phyloP scores from a whole-genome alignment of 2,113 vertebrate species.

The Xiphophorus maculatus region DNA sequence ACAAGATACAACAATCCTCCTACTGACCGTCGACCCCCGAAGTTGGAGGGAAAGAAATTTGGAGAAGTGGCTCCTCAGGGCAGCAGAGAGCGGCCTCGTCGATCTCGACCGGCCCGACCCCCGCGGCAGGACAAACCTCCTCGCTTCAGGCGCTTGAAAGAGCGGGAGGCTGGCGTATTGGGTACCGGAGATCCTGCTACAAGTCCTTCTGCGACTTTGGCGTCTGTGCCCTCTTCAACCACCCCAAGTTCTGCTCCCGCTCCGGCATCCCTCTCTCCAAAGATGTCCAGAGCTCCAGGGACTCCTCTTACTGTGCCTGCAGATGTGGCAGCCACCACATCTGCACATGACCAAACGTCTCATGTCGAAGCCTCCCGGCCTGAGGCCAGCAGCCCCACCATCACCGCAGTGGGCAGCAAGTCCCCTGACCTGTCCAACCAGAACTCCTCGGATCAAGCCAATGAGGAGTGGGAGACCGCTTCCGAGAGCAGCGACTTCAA shows the following conservation, averaged over 20 bases:
- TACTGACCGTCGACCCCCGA: slow-evolving; percentile 84
- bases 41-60: slow-evolving; percentile 87
- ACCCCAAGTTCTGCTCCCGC: slow-evolving; percentile 33
- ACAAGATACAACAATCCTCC: slow-evolving; percentile 69
- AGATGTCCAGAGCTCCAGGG: slow-evolving; percentile 79
- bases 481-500: slow-evolving; percentile 99
- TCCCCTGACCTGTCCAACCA: slow-evolving; percentile 98
- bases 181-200: slow-evolving; percentile 62
- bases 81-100: slow-evolving; percentile 88
- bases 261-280: slow-evolving; percentile 64
- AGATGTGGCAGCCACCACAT: slow-evolving; percentile 45
- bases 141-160: slow-evolving; percentile 92
- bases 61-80: slow-evolving; percentile 86
- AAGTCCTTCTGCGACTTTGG: slow-evolving; percentile 43
- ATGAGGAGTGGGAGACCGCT: slow-evolving; percentile 98
- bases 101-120: slow-evolving; percentile 92
- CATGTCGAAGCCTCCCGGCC: slow-evolving; percentile 53
- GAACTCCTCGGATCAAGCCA: slow-evolving; percentile 98
- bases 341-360: slow-evolving; percentile 52
- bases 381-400: slow-evolving; percentile 57
- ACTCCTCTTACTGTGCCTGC: slow-evolving; percentile 64
- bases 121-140: slow-evolving; percentile 97
- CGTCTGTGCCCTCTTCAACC: slow-evolving; percentile 56
- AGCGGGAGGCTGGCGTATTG: slow-evolving; percentile 86
- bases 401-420: slow-evolving; percentile 86